phyloP scores from a whole-genome alignment of 2,888 invertebrate species.

The Dendrolimus pini region DNA sequence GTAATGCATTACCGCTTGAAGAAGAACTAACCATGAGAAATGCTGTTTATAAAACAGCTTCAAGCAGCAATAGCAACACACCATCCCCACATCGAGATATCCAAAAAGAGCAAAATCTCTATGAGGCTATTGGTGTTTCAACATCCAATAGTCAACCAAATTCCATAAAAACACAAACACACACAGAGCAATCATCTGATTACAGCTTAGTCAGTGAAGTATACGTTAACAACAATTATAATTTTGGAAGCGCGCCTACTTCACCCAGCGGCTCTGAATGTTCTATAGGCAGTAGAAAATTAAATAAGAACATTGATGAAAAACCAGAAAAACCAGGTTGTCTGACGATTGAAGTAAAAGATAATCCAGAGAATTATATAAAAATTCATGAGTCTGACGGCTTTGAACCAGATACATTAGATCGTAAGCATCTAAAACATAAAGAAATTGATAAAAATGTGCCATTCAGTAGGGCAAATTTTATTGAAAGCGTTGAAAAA shows the following conservation, averaged over 20 bases:
- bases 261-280: conserved; percentile 77
- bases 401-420: conserved; percentile 91
- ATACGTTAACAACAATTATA: conserved; percentile 86
- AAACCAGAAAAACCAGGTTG: conserved; percentile 83
- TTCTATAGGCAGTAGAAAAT: conserved; percentile 75
- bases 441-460: conserved; percentile 40
- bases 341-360: conserved; percentile 89
- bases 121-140: conserved; percentile 51
- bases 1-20: conserved; percentile 84
- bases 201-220: conserved; percentile 87
- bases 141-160: conserved; percentile 29
- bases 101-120: conserved; percentile 48
- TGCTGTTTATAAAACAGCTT: conserved; percentile 81
- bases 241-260: conserved; percentile 77
- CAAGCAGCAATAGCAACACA: conserved; percentile 73
- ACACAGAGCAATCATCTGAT: conserved; percentile 57
- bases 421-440: conserved; percentile 81
- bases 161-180: conserved; percentile 22
- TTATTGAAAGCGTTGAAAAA: conserved; percentile 44
- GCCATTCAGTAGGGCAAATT: conserved; percentile 51
- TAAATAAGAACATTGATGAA: conserved; percentile 64
- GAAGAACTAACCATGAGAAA: conserved; percentile 89
- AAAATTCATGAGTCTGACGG: conserved; percentile 87
- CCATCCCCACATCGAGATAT: conserved; percentile 58
- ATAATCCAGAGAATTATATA: conserved; percentile 85